A percentile compares a stretch with the other conserved stretches of the same genome.
Conservation (phyloP, 1,140 invertebrate genomes). For the Fragariocoptes setiger region DNA sequence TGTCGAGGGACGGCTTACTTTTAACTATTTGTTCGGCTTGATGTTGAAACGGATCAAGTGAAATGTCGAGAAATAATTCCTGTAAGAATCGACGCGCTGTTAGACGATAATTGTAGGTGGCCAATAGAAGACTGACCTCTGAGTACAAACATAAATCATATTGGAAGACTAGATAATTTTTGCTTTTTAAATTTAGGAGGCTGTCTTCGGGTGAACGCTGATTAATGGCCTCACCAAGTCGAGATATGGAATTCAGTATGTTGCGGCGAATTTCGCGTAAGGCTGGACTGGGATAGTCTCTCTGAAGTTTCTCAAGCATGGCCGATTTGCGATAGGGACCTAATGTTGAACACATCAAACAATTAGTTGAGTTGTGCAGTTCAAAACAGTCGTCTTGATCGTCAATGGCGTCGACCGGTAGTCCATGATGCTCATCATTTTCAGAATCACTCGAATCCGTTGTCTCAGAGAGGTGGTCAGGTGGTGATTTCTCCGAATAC, state of each 20-base stretch:
- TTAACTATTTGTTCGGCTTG: too few relatives aligned
- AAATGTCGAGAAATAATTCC: conserved; percentile 60
- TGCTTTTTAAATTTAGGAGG: conserved; percentile 37
- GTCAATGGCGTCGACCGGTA: background rate
- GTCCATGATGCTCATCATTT: background rate
- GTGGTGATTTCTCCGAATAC: too few relatives aligned
- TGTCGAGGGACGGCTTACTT: too few relatives aligned
- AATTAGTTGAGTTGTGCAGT: conserved; percentile 9
- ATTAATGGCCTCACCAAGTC: conserved; percentile 21
- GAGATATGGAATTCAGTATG: conserved; percentile 16
- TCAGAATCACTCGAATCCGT: background rate
- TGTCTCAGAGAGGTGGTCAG: too few relatives aligned
- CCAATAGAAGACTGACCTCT: conserved; percentile 46
- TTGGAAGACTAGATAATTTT: conserved; percentile 43
- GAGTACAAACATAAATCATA: conserved; percentile 64
- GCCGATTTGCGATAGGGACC: background rate
- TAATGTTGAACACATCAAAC: conserved; percentile 6
- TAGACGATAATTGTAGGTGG: conserved; percentile 43
- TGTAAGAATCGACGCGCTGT: conserved; percentile 55
- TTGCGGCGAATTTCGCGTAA: background rate
- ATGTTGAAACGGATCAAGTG: too few relatives aligned
- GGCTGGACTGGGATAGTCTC: background rate
- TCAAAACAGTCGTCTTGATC: conserved; percentile 6
- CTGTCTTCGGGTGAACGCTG: conserved; percentile 22
- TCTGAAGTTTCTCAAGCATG: background rate